Percentiles rank a stretch among this genome's conserved stretches.
Evolutionary conservation across 2,797 vertebrate species (phyloP).

Genomic region (Alectoris magna): DNA sequence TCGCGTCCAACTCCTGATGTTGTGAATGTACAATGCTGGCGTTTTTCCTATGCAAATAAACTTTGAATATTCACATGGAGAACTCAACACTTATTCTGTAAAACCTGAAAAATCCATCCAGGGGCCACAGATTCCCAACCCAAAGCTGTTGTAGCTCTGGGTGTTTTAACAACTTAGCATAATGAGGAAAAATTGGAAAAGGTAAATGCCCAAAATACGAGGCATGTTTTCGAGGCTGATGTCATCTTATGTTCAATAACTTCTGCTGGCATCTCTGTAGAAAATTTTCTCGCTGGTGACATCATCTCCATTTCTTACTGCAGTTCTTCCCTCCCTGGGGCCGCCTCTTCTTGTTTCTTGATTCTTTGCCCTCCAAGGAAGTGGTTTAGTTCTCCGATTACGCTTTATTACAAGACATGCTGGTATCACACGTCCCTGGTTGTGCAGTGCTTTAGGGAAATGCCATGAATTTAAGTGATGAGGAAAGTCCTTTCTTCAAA

Average conservation of each 20-base stretch:
- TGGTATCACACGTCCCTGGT: accelerated
- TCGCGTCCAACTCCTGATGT: too few relatives aligned
- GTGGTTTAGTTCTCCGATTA: neutral
- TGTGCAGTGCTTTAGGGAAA: neutral
- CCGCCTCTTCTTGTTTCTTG: neutral
- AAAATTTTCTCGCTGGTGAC: neutral
- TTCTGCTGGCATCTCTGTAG: neutral
- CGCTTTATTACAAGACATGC: neutral
- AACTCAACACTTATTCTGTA: too few relatives aligned
- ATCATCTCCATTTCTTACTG: neutral
- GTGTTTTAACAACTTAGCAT: neutral
- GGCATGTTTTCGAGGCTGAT: neutral
- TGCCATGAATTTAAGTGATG: neutral
- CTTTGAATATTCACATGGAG: neutral
- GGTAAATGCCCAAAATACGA: neutral
- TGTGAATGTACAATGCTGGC: too few relatives aligned
- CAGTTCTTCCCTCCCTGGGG: neutral
- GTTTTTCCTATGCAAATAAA: neutral
- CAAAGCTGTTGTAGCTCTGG: too few relatives aligned
- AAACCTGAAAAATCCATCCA: neutral
- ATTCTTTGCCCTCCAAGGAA: neutral
- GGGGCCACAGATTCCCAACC: neutral
- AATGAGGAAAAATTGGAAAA: neutral
- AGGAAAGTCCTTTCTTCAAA: neutral
- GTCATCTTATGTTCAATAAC: neutral